These are phyloP conservation scores for Drosophila lacicola DNA, from an alignment of 2,888 invertebrate species.

Conservation along the genomic window DNA sequence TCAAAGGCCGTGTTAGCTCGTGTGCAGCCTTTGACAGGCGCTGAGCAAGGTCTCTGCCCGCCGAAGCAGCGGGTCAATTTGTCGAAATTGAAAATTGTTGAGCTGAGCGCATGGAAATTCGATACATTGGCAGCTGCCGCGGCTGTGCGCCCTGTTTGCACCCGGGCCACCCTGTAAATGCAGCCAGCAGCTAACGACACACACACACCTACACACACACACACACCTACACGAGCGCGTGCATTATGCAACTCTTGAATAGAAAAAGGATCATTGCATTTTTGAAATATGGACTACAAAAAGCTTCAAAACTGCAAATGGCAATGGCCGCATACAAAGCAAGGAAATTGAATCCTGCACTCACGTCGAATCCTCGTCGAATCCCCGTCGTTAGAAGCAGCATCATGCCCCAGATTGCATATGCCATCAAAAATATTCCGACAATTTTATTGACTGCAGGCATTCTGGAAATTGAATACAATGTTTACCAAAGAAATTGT, in stretches of 20 bases:
- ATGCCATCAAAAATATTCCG: slow-evolving; percentile 16
- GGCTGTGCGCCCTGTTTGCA: slow-evolving; percentile 22
- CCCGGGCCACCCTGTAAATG: slow-evolving; percentile 38
- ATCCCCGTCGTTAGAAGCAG: no score
- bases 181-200: slow-evolving; percentile 17
- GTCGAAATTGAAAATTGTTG: slow-evolving; percentile 66
- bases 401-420: slow-evolving; percentile 1
- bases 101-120: slow-evolving; percentile 57
- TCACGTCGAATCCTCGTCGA: background rate
- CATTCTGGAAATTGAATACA: slow-evolving; percentile 4
- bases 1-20: slow-evolving; percentile 71
- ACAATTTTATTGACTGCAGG: slow-evolving; percentile 8
- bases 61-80: slow-evolving; percentile 70
- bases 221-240: background rate
- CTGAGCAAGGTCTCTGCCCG: slow-evolving; percentile 21
- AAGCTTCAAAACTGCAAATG: slow-evolving; percentile 29
- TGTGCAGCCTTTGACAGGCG: slow-evolving; percentile 64
- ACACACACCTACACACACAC: background rate
- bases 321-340: slow-evolving; percentile 6
- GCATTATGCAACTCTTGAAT: slow-evolving; percentile 42
- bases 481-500: background rate
- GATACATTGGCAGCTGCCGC: slow-evolving; percentile 57
- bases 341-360: background rate
- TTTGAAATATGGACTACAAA: slow-evolving; percentile 6
- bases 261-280: background rate